Percentiles rank a stretch among this genome's conserved stretches.
phyloP scores from a whole-genome alignment of 2,797 vertebrate genomes.

The Eulemur mongoz region DNA sequence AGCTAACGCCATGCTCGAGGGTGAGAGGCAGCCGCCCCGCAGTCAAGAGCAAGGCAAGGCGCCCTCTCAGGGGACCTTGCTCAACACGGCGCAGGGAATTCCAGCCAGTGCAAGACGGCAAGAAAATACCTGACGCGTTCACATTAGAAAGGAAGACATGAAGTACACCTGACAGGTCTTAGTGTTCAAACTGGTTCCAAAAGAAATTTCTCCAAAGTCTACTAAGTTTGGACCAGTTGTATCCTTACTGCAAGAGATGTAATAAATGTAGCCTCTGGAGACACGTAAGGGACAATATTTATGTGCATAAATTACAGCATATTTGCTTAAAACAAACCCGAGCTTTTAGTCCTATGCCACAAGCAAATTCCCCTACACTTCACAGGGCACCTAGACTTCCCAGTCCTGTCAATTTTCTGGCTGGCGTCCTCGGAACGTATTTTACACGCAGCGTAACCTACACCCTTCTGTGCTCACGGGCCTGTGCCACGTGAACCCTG shows the following conservation, averaged over 20 bases:
- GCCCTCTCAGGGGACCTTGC: no score
- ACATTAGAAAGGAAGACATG: background rate
- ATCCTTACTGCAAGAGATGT: background rate
- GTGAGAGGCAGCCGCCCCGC: no score
- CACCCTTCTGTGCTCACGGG: background rate
- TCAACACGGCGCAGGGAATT: background rate
- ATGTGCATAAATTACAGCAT: background rate
- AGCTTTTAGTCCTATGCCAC: background rate
- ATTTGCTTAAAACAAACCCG: background rate
- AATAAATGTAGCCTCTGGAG: background rate
- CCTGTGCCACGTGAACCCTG: background rate
- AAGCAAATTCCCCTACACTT: background rate
- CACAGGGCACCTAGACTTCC: background rate
- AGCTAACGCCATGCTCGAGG: rapidly evolving
- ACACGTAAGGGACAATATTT: background rate
- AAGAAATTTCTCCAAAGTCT: background rate
- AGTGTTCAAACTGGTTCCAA: background rate
- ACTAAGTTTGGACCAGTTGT: background rate
- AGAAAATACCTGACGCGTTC: background rate
- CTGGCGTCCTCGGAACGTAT: background rate
- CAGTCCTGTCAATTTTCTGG: background rate
- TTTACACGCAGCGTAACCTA: background rate
- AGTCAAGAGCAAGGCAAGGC: background rate
- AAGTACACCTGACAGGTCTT: background rate
- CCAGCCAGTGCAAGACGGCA: background rate